Conservation (phyloP, 2,797 vertebrate species). For the Saxicola maurus region DNA sequence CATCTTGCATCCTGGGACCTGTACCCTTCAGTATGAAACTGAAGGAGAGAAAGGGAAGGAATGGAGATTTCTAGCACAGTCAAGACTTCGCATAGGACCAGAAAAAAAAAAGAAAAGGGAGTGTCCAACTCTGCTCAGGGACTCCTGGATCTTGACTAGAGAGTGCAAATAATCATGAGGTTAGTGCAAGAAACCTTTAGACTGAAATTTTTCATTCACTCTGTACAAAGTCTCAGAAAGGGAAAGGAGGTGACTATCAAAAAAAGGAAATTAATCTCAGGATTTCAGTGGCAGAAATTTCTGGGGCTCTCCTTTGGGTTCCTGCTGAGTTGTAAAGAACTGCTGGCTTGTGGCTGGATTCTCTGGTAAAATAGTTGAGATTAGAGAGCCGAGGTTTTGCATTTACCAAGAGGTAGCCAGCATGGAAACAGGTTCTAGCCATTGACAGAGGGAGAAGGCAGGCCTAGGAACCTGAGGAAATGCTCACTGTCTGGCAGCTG, state of each 20-base stretch:
- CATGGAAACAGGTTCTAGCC: background rate
- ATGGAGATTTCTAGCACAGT: background rate
- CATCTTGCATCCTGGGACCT: conserved; percentile 24
- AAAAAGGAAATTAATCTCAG: background rate
- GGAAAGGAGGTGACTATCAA: background rate
- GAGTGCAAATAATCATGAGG: accelerated
- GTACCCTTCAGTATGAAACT: conserved; percentile 78
- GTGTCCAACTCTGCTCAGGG: background rate
- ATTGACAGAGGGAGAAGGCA: background rate
- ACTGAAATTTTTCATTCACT: accelerated
- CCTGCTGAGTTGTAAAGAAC: background rate
- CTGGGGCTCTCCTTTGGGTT: background rate
- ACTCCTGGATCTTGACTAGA: background rate
- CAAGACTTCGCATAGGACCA: background rate
- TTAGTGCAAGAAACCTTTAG: background rate
- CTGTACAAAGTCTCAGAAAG: background rate
- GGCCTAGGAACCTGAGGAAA: background rate
- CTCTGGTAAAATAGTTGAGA: background rate
- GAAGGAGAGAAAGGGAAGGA: background rate
- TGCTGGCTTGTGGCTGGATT: background rate
- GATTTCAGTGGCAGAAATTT: background rate
- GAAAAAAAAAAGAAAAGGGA: background rate
- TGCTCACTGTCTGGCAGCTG: background rate
- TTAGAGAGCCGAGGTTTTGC: background rate
- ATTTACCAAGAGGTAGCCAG: background rate